These are phyloP conservation scores for Aldabrachelys gigantea DNA, from an alignment of 2,113 vertebrate genomes.

Conservation along the genomic window DNA sequence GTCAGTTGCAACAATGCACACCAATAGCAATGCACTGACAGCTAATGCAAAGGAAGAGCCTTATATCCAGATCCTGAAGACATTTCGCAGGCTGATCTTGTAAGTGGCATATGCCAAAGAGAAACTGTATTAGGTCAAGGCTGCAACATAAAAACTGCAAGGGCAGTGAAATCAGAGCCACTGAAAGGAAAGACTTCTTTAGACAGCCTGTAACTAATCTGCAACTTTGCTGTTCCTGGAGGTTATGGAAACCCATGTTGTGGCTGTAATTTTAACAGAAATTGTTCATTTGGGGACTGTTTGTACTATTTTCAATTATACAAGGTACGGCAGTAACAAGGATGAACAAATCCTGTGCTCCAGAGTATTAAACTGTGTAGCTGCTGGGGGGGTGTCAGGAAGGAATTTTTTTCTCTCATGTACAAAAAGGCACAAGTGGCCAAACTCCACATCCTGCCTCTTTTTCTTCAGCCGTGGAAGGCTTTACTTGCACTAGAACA, in stretches of 20 bases:
- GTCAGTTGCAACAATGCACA: not conserved
- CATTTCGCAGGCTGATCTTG: fast-evolving
- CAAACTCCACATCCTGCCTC: not conserved
- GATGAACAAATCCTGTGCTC: not conserved
- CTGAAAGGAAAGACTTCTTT: not conserved
- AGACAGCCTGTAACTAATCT: not conserved
- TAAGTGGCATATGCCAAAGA: not conserved
- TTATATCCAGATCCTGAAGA: not conserved
- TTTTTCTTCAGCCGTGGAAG: not conserved
- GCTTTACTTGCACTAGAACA: not conserved
- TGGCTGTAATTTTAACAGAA: not conserved
- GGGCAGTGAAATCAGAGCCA: not conserved
- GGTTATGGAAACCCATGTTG: not conserved
- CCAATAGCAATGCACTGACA: not conserved
- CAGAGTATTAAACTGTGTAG: not conserved
- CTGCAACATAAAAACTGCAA: not conserved
- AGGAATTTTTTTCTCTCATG: not conserved
- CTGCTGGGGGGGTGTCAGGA: not conserved
- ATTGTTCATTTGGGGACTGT: not conserved
- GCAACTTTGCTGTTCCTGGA: not conserved
- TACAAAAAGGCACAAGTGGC: not conserved
- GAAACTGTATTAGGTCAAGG: not conserved
- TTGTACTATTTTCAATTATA: not conserved
- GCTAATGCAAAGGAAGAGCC: not conserved
- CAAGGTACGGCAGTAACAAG: not conserved